Conservation (phyloP, 2,888 invertebrate species). For the Mongoloraphidia duomilia region DNA sequence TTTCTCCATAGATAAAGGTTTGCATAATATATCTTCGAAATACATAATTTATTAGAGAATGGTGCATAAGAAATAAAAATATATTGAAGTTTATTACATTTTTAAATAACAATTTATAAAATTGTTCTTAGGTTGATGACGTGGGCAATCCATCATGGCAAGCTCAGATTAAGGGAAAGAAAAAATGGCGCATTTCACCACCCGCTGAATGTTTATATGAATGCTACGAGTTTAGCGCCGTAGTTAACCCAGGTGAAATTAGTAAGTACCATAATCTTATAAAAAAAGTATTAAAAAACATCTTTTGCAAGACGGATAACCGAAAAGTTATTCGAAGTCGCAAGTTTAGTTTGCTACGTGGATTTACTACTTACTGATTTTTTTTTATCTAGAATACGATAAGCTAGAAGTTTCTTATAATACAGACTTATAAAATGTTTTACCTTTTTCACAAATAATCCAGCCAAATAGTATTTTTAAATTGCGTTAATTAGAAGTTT, state of each 20-base stretch:
- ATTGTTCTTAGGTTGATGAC: conserved; percentile 64
- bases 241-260: conserved; percentile 77
- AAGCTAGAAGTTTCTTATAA: too few relatives aligned
- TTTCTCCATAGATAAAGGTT: neutral
- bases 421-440: too few relatives aligned
- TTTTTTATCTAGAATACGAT: too few relatives aligned
- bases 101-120: neutral
- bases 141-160: conserved; percentile 94
- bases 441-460: too few relatives aligned
- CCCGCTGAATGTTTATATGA: conserved; percentile 81
- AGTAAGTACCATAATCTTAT: conserved; percentile 42
- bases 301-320: too few relatives aligned
- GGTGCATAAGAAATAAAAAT: neutral
- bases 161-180: conserved; percentile 80
- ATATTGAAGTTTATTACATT: neutral
- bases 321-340: too few relatives aligned
- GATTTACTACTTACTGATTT: too few relatives aligned
- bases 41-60: neutral
- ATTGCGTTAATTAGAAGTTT: too few relatives aligned
- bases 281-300: neutral
- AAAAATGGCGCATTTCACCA: conserved; percentile 80
- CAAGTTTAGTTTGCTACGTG: too few relatives aligned
- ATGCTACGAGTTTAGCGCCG: conserved; percentile 53
- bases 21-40: neutral
- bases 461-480: too few relatives aligned